Base-by-base conservation (phyloP, 2,888 invertebrate species). In the Yponomeuta cagnagella region DNA sequence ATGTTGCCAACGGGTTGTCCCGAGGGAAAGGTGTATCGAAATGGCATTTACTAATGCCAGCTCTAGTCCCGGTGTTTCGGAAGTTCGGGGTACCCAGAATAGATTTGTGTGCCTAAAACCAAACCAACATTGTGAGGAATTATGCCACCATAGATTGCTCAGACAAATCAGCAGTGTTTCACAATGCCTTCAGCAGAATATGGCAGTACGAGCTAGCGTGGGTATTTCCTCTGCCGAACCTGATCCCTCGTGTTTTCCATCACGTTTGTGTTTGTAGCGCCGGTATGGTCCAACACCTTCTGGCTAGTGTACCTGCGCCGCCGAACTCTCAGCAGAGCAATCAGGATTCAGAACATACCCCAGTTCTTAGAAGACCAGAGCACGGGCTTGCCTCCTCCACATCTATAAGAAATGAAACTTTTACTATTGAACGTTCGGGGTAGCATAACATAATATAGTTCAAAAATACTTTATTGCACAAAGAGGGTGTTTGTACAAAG, bases 201-300 rank as follows among this genome's bases (percentile, higher is more conserved):
- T 76, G 76, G 75, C 43, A 65, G 10, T 75, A 70, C 65, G 52
- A 71, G 0, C 71, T 77, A 33, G 76, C 74, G 30, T 79, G 77
- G 48, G 72, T 77, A 10, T 78, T 78, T 70, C 77, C 79, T 3
- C 78, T 78, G 2, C 79, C 77, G 12, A 71, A 73, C 10, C 72
- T 79, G 43, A 75, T 75, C 0, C 75, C 76, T 10, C 70, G 71
- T 31, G 76, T 76, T 0, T 69, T 75, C 23, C 68, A 72, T 23
- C 76, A 77, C 48, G 72, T 23, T 23, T 23, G 23, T 76, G 43
- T n/a, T 76, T 48, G 73, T 75, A 63, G 71, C 72, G n/a, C 75
- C 77, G 30, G 70, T 72, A 37, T 78, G 76, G 77, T 70, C 72
- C 67, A 74, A 72, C 65, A 76, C 75, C 9, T 78, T 76, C 68